Percentiles rank a stretch among this genome's conserved stretches.
phyloP scores from a whole-genome alignment of 92 coral and sea anemone genomes.

The Scolanthus callimorphus region DNA sequence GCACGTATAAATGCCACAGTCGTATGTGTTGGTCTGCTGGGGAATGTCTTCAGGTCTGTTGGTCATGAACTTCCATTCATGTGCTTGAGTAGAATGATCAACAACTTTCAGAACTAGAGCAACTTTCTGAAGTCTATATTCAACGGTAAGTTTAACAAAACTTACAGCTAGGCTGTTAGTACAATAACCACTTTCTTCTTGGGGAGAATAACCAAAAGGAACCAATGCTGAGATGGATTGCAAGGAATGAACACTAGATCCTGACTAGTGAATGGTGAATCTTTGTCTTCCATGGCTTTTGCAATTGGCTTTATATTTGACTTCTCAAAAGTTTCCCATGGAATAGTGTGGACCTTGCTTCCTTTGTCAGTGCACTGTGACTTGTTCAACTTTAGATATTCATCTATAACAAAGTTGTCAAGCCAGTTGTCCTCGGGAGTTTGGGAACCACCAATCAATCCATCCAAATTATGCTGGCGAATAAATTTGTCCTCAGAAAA shows the following conservation, averaged over 20 bases:
- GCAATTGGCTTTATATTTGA: not conserved
- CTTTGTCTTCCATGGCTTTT: not conserved
- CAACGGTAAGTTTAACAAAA: not conserved
- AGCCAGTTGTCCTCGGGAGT: too few relatives aligned
- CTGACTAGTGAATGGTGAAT: not conserved
- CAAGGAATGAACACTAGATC: not conserved
- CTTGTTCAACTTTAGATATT: slow-evolving; percentile 4
- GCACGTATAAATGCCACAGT: too few relatives aligned
- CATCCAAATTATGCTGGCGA: not conserved
- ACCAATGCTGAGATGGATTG: not conserved
- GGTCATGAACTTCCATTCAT: slow-evolving; percentile 27
- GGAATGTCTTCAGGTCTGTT: slow-evolving; percentile 27
- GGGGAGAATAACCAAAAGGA: not conserved
- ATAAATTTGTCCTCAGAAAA: not conserved
- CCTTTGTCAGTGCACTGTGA: slow-evolving; percentile 17
- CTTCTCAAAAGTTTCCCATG: not conserved
- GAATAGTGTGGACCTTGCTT: not conserved
- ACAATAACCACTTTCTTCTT: not conserved
- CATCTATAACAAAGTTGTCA: not conserved
- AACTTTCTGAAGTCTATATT: slow-evolving; percentile 1
- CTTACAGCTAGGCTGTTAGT: not conserved
- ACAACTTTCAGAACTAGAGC: slow-evolving; percentile 9
- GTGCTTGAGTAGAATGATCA: slow-evolving; percentile 6
- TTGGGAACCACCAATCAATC: not conserved
- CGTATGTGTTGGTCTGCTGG: slow-evolving; percentile 32